These are phyloP conservation scores for Botia almorhae DNA, from an alignment of 2,797 vertebrate genomes.

Conservation along the genomic window DNA sequence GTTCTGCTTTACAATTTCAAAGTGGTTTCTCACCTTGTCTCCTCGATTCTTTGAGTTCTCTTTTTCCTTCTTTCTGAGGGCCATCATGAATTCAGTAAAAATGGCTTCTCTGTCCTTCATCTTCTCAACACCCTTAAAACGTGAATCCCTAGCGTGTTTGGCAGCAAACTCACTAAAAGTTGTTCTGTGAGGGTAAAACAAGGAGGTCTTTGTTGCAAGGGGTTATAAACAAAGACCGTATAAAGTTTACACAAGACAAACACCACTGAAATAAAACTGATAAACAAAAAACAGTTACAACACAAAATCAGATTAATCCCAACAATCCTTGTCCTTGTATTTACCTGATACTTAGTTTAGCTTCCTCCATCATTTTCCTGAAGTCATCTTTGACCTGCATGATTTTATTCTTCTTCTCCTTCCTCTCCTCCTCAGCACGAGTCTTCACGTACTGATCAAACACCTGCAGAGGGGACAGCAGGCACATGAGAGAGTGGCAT, in stretches of 20 bases:
- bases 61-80: slow-evolving; percentile 94
- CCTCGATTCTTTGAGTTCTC: slow-evolving; percentile 95
- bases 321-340: neutral
- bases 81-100: slow-evolving; percentile 92
- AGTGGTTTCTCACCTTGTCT: slow-evolving; percentile 85
- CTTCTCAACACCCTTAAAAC: slow-evolving; percentile 99
- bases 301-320: neutral
- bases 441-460: slow-evolving; percentile 99
- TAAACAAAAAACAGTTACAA: too few relatives aligned
- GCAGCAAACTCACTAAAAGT: slow-evolving; percentile 99
- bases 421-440: slow-evolving; percentile 95
- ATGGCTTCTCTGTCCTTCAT: slow-evolving; percentile 98
- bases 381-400: slow-evolving; percentile 99
- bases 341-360: slow-evolving; percentile 89
- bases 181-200: slow-evolving; percentile 77
- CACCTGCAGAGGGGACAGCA: slow-evolving; percentile 77
- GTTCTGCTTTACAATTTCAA: neutral
- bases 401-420: slow-evolving; percentile 99
- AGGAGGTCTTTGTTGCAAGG: neutral
- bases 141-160: slow-evolving; percentile 91
- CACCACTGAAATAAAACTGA: neutral
- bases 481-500: neutral
- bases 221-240: slow-evolving; percentile 56
- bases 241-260: neutral
- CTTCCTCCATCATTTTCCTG: slow-evolving; percentile 98